Evolutionary conservation across 1,140 invertebrate genomes (phyloP).

Genomic region (Potamilus streckersoni): DNA sequence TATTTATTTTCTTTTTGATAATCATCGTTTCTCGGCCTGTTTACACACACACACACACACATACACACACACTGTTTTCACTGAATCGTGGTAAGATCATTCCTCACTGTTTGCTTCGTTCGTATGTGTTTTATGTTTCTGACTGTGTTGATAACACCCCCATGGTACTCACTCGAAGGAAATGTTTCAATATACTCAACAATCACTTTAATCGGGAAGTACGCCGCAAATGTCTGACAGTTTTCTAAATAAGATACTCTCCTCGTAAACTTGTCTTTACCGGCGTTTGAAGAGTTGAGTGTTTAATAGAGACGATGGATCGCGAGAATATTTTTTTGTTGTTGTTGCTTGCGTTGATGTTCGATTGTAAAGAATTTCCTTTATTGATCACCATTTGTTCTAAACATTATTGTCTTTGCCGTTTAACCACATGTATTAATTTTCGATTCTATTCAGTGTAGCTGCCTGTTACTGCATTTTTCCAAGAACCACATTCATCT

Average conservation of each 20-base stretch:
- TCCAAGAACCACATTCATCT: conserved; percentile 27
- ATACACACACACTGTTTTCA: neutral
- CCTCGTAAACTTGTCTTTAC: conserved; percentile 7
- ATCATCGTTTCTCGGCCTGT: too few species aligned
- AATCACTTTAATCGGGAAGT: neutral
- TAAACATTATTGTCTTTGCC: neutral
- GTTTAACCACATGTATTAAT: neutral
- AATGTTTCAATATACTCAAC: conserved; percentile 17
- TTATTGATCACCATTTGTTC: conserved; percentile 1
- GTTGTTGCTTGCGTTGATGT: conserved; percentile 7
- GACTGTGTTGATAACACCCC: neutral
- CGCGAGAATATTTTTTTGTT: conserved; percentile 2
- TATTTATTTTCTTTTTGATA: too few species aligned
- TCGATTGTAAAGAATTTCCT: conserved; percentile 8
- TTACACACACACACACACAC: too few species aligned
- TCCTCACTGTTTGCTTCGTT: neutral
- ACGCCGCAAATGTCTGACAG: neutral
- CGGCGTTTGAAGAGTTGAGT: neutral
- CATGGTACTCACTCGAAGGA: neutral
- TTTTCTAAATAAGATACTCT: conserved; percentile 16
- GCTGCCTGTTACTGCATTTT: neutral
- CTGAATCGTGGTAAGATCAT: neutral
- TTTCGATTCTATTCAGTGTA: conserved; percentile 2
- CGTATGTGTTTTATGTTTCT: too few species aligned
- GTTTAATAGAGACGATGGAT: conserved; percentile 13